Evolutionary conservation across 2,797 vertebrate genomes (phyloP), one percentile per base, ranked within the genome.

Genomic region (Sebastes glaucus): DNA sequence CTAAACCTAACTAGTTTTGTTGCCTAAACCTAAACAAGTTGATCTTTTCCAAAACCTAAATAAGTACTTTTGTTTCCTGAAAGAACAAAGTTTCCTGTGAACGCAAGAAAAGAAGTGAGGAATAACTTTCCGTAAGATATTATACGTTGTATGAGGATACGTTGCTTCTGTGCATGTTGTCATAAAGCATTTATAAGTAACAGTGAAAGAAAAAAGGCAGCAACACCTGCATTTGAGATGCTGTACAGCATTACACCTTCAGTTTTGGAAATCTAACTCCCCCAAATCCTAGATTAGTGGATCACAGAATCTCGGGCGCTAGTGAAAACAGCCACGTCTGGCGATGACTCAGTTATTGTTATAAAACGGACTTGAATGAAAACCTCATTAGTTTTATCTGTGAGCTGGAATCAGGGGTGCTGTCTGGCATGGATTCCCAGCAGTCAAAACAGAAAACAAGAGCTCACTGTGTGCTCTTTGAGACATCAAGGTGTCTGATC

Each of bases 391-490:
- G 92, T 93, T 94, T 95, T 94, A 94, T 95, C 93, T 95, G 88
- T 94, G 90, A 92, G 92, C 88, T 91, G 93, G 91, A 94, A 95
- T 94, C 92, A 91, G 92, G 88, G 89, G 85, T 90, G 89, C 91
- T 92, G 93, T 94, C 93, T 94, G 92, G 93, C 92, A 86, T 92
- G 91, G 93, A 91, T 93, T 94, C 92, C 91, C 92, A 92, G 92
- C 94, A 94, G 94, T 94, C 94, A 94, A 94, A 95, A 95, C 92
- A 95, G 94, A 95, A 95, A 95, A 95, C 93, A 95, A 94, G 92
- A 94, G 94, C 94, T 94, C 93, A 93, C 93, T 93, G 92, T 94
- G 93, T 92, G 91, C 91, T 95, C 91, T 94, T 94, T 93, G 93
- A 95, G 94, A 95, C 93, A 95, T 95, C 94, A 94, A 94, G 93